Base-by-base conservation (phyloP, 2,888 invertebrate genomes). In the Cheilosia soror region DNA sequence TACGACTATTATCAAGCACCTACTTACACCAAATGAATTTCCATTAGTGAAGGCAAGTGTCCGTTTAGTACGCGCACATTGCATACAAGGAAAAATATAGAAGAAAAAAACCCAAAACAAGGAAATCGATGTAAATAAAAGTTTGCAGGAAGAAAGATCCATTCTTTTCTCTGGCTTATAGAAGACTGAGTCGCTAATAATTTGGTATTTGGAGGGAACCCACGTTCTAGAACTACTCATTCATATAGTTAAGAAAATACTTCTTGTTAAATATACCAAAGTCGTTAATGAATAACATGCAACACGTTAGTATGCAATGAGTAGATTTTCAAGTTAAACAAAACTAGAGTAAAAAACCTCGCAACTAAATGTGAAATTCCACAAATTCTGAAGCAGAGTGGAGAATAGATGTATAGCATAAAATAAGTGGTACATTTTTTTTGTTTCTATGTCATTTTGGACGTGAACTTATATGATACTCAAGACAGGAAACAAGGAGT, bases 21-120 rank as follows among this genome's bases (percentile, higher is more conserved):
- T 49, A 66, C 85, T 81, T 29, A 85, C 85, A 7, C 85, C 85
- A 51, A 81, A 82, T 37, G 85, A 68, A 63, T 57, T 85, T 1
- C 85, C 81, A 11, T 49, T 62, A n/a, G 81, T 81, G 29, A 77
- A 85, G 2, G 85, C 81, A 29, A 85, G 31, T 25, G 81, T 57
- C 7, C 85, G 66, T 68, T 77, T 81, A 2, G 49, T 42, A 6
- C 51, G 76, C 9, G 13, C 29, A 55, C 62, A 63, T 13, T 53
- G 51, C 25, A 15, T 33, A 7, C 13, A 5, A 15, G 27, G 9
- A 65, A 44, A 2, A 33, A 25, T 33, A 15, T n/a, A 55, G 9
- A n/a, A 44, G 9, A 53, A n/a, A 7, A 20, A 20, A 31, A 51
- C 20, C 4, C 42, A 53, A 13, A 29, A 25, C n/a, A 77, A 33